Base-by-base conservation (phyloP, 2,888 invertebrate species). In the Lacanobia wlatinum region DNA sequence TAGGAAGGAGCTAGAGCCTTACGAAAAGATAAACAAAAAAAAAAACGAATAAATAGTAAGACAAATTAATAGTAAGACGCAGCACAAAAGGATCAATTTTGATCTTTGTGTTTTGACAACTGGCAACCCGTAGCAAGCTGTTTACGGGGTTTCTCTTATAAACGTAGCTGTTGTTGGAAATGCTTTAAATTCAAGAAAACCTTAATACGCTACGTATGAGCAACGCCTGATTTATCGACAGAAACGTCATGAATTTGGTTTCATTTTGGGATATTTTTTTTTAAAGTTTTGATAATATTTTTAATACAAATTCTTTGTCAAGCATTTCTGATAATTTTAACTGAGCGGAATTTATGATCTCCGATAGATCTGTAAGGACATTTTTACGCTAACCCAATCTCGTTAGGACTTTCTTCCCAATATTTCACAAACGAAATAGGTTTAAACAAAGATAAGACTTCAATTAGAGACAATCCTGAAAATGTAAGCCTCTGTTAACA, bases 1-100 rank as follows among this genome's bases (percentile, higher is more conserved):
- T 70, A 53, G 70, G 78, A 79, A 73, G 73, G 59, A 50, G 66
- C 61, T 23, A 61, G 67, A 69, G 48, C 59, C 48, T 76, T 46
- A 69, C 60, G 23, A 34, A 2, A 21, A 63, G 52, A 69, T 48
- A 23, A 28, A 53, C 5, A 16, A 23, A n/a, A 52, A 64, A 38
- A 58, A 58, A 8, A 59, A 50, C 28, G 12, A 46, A 38, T 14
- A 58, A 58, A n/a, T n/a, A n/a, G n/a, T n/a, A n/a, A n/a, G n/a
- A 58, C 16, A n/a, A 5, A 58, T 34, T 0, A 9, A 28, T 2
- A 18, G 9, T 18, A 18, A 43, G 28, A 14, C 34, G 16, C 21
- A 43, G 18, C 23, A 12, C 23, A n/a, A 23, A 56, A 9, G 23
- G 40, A 56, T 16, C 18, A n/a, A 28, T n/a, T 23, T 28, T n/a